Base-by-base conservation (phyloP, 2,797 vertebrate genomes). In the Channa striata region DNA sequence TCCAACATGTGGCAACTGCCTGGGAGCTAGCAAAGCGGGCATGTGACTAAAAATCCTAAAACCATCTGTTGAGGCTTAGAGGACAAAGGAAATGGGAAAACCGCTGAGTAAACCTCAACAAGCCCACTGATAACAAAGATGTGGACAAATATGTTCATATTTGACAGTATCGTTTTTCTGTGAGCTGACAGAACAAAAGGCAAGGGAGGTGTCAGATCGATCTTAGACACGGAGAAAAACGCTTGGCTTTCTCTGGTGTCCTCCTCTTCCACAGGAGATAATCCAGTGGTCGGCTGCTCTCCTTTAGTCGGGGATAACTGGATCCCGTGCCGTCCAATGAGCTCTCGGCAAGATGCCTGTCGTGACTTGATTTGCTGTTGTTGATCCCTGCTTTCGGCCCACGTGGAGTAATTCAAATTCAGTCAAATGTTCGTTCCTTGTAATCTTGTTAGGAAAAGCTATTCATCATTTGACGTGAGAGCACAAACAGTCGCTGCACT, bases 281-380 rank as follows among this genome's bases (percentile, higher is more conserved):
- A 91, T 92, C 89, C 81, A 59, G 57, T 8, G 21, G 76, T 44
- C 64, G 53, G 51, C 63, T 81, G 72, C 34, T 74, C 74, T 13
- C 68, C 82, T 88, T 89, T 87, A 87, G 59, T 80, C 17, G 0
- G 62, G 73, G 71, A 74, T 91, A 89, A 90, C 90, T 90, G 87
- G 88, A 90, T 87, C 64, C 14, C 0, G 11, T 59, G 48, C 64
- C 36, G 61, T 74, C 87, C 88, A 90, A 74, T 89, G 67, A 80
- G 81, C 64, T 65, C 60, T 23, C 40, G 8, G 75, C 74, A 37
- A 57, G 64, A 42, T 19, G 37, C 44, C 59, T 49, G 33, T 42
- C 53, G 8, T 46, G 60, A 73, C 78, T 72, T 71, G 74, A 73
- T 83, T 83, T 48, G 56, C 62, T 64, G 61, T 0, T 11, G 74